phyloP scores from a whole-genome alignment of 64 coral and sea anemone genomes.

The Montipora capricornis region DNA sequence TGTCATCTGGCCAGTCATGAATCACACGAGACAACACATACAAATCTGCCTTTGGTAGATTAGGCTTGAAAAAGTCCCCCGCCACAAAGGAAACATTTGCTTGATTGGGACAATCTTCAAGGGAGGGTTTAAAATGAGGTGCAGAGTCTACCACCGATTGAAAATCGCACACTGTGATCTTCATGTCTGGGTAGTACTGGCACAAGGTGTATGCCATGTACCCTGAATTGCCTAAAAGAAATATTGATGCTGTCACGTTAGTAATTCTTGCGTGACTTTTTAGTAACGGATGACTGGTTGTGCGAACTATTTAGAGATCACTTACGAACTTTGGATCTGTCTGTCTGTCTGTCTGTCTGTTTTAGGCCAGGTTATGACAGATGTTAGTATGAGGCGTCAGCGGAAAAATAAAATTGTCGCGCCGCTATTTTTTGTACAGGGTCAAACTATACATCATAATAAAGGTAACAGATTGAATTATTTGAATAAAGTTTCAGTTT shows the following conservation, averaged over 20 bases:
- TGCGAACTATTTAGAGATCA: too few relatives aligned
- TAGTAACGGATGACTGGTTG: too few relatives aligned
- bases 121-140: constrained; percentile 49
- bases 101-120: constrained; percentile 75
- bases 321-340: too few relatives aligned
- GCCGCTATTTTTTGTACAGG: too few relatives aligned
- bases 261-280: too few relatives aligned
- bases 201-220: constrained; percentile 62
- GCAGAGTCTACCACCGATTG: constrained; percentile 61
- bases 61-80: constrained; percentile 70
- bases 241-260: not conserved
- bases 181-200: constrained; percentile 74
- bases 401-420: too few relatives aligned
- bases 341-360: too few relatives aligned
- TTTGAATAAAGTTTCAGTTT: too few relatives aligned
- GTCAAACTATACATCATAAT: too few relatives aligned
- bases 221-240: constrained; percentile 33
- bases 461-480: too few relatives aligned
- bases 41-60: constrained; percentile 75
- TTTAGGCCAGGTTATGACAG: too few relatives aligned
- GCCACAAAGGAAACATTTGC: constrained; percentile 59
- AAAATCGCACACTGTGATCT: constrained; percentile 76
- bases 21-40: constrained; percentile 65
- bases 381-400: too few relatives aligned
- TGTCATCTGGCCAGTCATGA: constrained; percentile 62